Evolutionary conservation across 1,140 invertebrate genomes (phyloP), one percentile per base, ranked within the genome.

Genomic region (Ctenoplectra terminalis): DNA sequence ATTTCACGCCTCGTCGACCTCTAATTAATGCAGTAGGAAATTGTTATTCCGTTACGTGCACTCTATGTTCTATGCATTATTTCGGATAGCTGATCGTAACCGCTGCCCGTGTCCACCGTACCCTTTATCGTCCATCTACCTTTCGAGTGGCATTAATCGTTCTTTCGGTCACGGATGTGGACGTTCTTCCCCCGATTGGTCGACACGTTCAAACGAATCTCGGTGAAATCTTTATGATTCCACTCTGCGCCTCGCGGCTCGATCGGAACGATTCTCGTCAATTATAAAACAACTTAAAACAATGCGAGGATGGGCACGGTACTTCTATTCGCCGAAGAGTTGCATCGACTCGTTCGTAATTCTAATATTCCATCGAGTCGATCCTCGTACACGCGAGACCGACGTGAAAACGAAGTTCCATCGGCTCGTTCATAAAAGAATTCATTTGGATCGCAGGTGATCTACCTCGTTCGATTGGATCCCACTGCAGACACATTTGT

Each of bases 1-100:
- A 88, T 88, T 86, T 84, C 83, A 88, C 87, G 84, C 79, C 73
- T 84, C 82, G 80, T 82, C 85, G 85, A 82, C 85, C 79, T 74
- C 82, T 84, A 88, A 88, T 88, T 86, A 88, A 88, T 80, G 75
- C 73, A 84, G 61, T 81, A 81, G 78, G 67, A 88, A 81, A 85
- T 85, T 85, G 81, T 82, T 76, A 82, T 77, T 82, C 80, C 74
- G 80, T 82, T 81, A 75, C 79, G 72, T 81, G 79, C 79, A 56
- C 79, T 75, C 79, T 48, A 67, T 74, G 80, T 69, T 82, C 80
- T 58, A 82, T 82, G 80, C 80, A 82, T 82, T 82, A 77, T 81
- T 81, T 81, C 79, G 79, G 79, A 81, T 75, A 81, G 79, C 71
- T 52, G 79, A 81, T 81, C 61, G 72, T 66, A 29, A 56, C 48